Evolutionary conservation across 2,888 invertebrate genomes (phyloP), one percentile per base, ranked within the genome.

Genomic region (Entomobrya proxima): DNA sequence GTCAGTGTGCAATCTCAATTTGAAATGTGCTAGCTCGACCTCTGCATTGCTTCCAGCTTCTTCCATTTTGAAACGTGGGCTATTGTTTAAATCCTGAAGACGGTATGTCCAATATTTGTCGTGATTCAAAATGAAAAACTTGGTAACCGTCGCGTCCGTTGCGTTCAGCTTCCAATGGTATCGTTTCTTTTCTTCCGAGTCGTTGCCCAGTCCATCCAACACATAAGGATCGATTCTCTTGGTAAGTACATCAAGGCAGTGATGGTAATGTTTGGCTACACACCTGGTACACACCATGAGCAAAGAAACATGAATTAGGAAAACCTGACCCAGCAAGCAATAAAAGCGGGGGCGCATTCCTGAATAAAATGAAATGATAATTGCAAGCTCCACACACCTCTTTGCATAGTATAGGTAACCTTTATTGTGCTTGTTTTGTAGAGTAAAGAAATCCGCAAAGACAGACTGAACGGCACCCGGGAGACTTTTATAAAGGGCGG

Each of bases 371-470:
- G 2, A 61, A 15, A 32, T 58, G 27, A 15, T 47, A 3, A 9
- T 55, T 44, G 1, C 67, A 44, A 24, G 18, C 13, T 3, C 35
- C 35, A 7, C 69, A 30, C 55, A 83, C 32, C 86, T 77, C 78
- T 88, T 88, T 24, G 88, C 88, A 67, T 88, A 88, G 78, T 88
- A 88, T 52, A 88, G 67, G 35, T 87, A 88, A 32, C 88, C 88
- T 80, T 86, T 85, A 77, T 88, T 88, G 24, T 83, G 79, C 69
- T 85, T 87, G 78, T 82, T 88, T 75, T 87, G 87, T 24, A 88
- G 77, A 18, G 86, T 85, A 74, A 88, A 88, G 67, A 74, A 80
- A 35, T 79, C 83, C 3, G 85, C 37, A 18, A 87, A 79, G 35
- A 88, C 77, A 24, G 77, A 32, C 64, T 87, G 85, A 58, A 88